A percentile compares a stretch with the other conserved stretches of the same genome.
phyloP scores from a whole-genome alignment of 2,888 invertebrate species.

The Agapostemon virescens region DNA sequence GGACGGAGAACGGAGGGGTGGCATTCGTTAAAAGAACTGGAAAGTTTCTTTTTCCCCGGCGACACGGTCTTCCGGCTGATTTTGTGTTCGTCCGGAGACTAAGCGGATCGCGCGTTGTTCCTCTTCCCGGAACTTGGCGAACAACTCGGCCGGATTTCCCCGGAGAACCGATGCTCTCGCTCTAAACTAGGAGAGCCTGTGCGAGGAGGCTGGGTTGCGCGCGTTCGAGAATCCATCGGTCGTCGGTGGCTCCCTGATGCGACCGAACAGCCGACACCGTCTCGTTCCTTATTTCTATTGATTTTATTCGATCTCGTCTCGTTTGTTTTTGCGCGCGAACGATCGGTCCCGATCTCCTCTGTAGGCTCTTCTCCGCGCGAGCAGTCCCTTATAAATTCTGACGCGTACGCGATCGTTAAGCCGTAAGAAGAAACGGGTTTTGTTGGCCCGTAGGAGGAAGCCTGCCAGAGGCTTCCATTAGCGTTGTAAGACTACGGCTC shows the following conservation, averaged over 20 bases:
- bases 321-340: background rate
- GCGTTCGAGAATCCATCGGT: background rate
- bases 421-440: conserved; percentile 73
- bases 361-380: conserved; percentile 7
- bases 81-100: conserved; percentile 7
- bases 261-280: conserved; percentile 2
- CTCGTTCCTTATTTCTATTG: background rate
- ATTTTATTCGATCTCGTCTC: background rate
- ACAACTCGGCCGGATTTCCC: conserved; percentile 42
- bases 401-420: conserved; percentile 66
- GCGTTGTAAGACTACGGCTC: conserved; percentile 76
- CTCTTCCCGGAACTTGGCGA: conserved; percentile 12
- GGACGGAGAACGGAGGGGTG: background rate
- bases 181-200: background rate
- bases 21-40: background rate
- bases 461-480: conserved; percentile 74
- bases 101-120: conserved; percentile 15
- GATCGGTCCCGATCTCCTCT: background rate
- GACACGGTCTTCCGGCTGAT: conserved; percentile 2
- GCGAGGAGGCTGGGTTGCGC: background rate
- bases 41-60: background rate
- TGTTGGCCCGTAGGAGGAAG: conserved; percentile 72
- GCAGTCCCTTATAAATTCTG: conserved; percentile 57
- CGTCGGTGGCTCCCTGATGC: background rate
- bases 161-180: conserved; percentile 16